These are phyloP conservation scores for Spilosoma lubricipeda DNA, from an alignment of 2,888 invertebrate genomes.

Conservation along the genomic window DNA sequence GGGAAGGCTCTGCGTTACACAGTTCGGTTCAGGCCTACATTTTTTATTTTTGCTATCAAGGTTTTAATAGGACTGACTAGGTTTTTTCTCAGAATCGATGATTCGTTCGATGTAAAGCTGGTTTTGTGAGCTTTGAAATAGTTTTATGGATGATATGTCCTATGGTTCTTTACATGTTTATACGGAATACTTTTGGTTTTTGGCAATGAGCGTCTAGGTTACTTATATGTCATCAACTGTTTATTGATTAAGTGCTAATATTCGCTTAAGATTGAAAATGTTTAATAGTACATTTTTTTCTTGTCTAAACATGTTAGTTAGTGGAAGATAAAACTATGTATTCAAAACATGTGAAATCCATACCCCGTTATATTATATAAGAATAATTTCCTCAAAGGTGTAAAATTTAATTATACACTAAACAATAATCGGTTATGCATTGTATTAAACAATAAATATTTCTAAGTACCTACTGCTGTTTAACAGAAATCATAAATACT, in stretches of 20 bases:
- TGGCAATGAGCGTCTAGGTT: background rate
- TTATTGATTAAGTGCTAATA: background rate
- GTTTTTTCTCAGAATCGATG: conserved; percentile 73
- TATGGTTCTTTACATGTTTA: background rate
- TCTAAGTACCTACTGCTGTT: too few species aligned
- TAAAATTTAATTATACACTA: background rate
- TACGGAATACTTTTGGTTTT: background rate
- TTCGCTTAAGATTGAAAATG: background rate
- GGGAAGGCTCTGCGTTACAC: conserved; percentile 70
- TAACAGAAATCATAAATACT: too few species aligned
- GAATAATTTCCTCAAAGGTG: background rate
- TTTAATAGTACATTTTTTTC: too few species aligned
- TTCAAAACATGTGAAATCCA: background rate
- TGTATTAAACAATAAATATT: too few species aligned
- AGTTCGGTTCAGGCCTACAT: conserved; percentile 76
- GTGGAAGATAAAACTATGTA: too few species aligned
- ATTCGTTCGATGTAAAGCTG: conserved; percentile 55
- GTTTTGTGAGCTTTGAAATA: conserved; percentile 45
- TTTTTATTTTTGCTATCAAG: conserved; percentile 66
- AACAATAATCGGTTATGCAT: too few species aligned
- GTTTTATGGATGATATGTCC: conserved; percentile 37
- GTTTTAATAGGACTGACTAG: conserved; percentile 75
- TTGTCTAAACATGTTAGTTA: too few species aligned
- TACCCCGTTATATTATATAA: background rate
- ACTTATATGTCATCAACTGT: background rate